Evolutionary conservation across 2,888 invertebrate genomes (phyloP).

Genomic region (Chymomyza amoena): DNA sequence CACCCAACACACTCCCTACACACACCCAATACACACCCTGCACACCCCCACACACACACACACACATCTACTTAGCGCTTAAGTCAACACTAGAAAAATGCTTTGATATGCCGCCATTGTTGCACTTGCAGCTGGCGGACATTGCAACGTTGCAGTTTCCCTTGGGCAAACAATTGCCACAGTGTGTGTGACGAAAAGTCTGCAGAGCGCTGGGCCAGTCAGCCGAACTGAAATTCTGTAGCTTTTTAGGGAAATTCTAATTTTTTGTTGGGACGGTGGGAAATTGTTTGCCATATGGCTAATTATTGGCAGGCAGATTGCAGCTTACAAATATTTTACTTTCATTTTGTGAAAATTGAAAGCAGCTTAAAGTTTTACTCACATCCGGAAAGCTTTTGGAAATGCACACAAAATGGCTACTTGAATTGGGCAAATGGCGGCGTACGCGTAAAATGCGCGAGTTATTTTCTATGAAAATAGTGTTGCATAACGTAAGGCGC

Average conservation of each 20-base stretch:
- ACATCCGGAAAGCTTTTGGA: slow-evolving; percentile 26
- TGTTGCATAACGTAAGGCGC: slow-evolving; percentile 54
- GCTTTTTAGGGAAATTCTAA: slow-evolving; percentile 11
- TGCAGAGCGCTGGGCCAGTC: slow-evolving; percentile 3
- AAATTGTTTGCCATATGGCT: slow-evolving; percentile 4
- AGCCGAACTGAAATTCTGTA: slow-evolving; percentile 7
- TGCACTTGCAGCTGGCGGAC: slow-evolving; percentile 30
- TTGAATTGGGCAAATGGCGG: slow-evolving; percentile 50
- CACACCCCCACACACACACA: slow-evolving; percentile 11
- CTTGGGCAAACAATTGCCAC: slow-evolving; percentile 9
- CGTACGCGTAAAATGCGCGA: slow-evolving; percentile 36
- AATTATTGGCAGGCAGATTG: neutral
- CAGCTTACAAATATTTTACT: slow-evolving; percentile 7
- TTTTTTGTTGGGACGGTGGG: slow-evolving; percentile 19
- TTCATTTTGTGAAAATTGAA: neutral
- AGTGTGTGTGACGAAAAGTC: no score
- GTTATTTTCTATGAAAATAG: slow-evolving; percentile 51
- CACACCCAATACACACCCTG: neutral
- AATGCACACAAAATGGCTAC: slow-evolving; percentile 6
- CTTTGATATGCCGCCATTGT: slow-evolving; percentile 57
- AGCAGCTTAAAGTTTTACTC: slow-evolving; percentile 8
- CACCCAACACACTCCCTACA: neutral
- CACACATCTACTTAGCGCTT: slow-evolving; percentile 64
- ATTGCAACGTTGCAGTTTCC: slow-evolving; percentile 52
- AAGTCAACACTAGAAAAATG: slow-evolving; percentile 38